Conservation (phyloP, 2,888 invertebrate genomes). For the Gymnoscelis rufifasciata region DNA sequence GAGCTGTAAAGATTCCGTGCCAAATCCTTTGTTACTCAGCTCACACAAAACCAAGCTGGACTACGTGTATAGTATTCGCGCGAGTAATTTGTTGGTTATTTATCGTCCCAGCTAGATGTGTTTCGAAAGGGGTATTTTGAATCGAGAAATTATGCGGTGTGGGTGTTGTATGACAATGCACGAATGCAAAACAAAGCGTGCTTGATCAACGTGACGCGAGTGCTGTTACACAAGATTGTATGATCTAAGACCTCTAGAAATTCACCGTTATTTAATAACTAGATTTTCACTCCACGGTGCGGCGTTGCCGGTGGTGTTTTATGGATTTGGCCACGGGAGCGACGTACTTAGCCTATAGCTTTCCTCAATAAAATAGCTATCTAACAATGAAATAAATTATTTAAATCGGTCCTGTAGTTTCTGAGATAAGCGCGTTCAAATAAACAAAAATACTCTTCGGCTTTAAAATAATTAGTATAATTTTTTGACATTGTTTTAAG, state of each 20-base stretch:
- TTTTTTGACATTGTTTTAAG: too few relatives aligned
- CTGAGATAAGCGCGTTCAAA: too few relatives aligned
- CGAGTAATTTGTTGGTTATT: slow-evolving; percentile 73
- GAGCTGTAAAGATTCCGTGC: background rate
- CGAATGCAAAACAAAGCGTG: slow-evolving; percentile 49
- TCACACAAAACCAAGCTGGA: background rate
- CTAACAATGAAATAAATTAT: too few relatives aligned
- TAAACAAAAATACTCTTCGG: too few relatives aligned
- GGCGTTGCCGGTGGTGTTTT: too few relatives aligned
- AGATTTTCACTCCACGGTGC: too few relatives aligned
- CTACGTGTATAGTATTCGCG: slow-evolving; percentile 37
- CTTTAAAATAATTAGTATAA: too few relatives aligned
- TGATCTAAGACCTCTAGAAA: background rate
- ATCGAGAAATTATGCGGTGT: slow-evolving; percentile 75
- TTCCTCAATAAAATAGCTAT: too few relatives aligned
- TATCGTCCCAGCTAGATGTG: slow-evolving; percentile 61
- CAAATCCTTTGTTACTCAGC: slow-evolving; percentile 1
- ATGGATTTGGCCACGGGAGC: too few relatives aligned
- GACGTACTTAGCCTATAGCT: too few relatives aligned
- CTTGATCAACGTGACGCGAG: slow-evolving; percentile 31
- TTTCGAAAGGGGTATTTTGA: slow-evolving; percentile 66
- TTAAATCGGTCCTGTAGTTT: too few relatives aligned
- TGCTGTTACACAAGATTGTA: slow-evolving; percentile 17
- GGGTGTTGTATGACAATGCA: slow-evolving; percentile 70
- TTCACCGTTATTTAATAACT: too few relatives aligned